A percentile compares a stretch with the other conserved stretches of the same genome.
phyloP scores from a whole-genome alignment of 2,888 invertebrate species.

The Lepas anatifera region DNA sequence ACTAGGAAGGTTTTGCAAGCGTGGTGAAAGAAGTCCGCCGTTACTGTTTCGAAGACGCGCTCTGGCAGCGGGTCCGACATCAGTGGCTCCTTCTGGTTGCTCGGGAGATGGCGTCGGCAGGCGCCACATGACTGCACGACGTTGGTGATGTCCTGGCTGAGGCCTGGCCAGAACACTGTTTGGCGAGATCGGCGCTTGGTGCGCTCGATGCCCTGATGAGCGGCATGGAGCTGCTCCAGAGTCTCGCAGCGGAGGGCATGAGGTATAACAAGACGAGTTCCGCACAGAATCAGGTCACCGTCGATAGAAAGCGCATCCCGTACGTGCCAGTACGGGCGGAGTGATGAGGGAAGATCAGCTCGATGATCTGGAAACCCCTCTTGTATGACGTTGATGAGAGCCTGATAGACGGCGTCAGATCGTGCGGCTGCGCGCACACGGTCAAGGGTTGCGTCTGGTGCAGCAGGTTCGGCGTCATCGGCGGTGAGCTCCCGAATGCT shows the following conservation, averaged over 20 bases:
- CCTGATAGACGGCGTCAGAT: not conserved
- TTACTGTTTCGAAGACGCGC: not conserved
- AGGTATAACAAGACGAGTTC: no score
- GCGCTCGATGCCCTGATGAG: no score
- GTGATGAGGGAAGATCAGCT: no score
- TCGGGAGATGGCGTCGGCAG: not conserved
- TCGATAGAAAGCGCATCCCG: no score
- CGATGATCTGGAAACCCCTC: not conserved
- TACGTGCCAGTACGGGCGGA: no score
- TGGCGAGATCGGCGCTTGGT: no score
- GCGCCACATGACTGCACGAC: not conserved
- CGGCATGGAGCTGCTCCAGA: no score
- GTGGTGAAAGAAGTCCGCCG: not conserved
- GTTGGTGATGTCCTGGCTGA: not conserved
- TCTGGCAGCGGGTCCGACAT: constrained; percentile 3
- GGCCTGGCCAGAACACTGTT: no score
- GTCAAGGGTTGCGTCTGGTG: not conserved
- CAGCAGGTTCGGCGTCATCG: no score
- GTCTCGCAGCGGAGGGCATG: no score
- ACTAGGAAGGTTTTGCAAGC: not conserved
- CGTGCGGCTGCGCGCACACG: constrained; percentile 10
- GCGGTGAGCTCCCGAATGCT: not conserved
- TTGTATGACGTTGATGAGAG: not conserved
- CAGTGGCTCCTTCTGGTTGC: not conserved
- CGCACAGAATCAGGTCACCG: no score